These are phyloP conservation scores for Xestia ashworthii DNA, from an alignment of 2,888 invertebrate species.

Conservation along the genomic window DNA sequence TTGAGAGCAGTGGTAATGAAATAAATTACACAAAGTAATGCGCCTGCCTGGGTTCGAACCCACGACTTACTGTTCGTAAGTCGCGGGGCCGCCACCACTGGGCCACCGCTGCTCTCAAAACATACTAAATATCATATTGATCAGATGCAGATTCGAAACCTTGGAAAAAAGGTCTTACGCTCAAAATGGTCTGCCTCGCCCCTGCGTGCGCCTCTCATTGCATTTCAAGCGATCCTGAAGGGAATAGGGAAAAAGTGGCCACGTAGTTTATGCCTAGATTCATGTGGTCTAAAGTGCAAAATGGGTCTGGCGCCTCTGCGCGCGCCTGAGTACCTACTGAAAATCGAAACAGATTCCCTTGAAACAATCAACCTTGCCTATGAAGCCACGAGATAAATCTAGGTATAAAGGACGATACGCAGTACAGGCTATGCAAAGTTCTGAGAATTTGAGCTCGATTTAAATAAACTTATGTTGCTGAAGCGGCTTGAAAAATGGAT, in stretches of 20 bases:
- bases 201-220: background rate
- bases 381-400: background rate
- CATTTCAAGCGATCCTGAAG: background rate
- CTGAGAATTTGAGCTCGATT: background rate
- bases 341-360: background rate
- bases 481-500: slow-evolving; percentile 1
- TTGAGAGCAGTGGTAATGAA: no score
- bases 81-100: no score
- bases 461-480: background rate
- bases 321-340: background rate
- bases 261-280: background rate
- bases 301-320: background rate
- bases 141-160: background rate
- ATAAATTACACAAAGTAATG: no score
- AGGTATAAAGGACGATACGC: background rate
- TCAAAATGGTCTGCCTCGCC: background rate
- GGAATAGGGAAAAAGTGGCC: background rate
- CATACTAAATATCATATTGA: background rate
- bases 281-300: background rate
- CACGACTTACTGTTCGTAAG: no score
- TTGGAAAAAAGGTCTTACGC: background rate
- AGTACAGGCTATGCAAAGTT: background rate
- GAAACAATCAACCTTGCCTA: background rate
- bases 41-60: no score
- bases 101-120: no score